Evolutionary conservation across 2,888 invertebrate species (phyloP), one percentile per base, ranked within the genome.

Genomic region (Crossocerus cetratus): DNA sequence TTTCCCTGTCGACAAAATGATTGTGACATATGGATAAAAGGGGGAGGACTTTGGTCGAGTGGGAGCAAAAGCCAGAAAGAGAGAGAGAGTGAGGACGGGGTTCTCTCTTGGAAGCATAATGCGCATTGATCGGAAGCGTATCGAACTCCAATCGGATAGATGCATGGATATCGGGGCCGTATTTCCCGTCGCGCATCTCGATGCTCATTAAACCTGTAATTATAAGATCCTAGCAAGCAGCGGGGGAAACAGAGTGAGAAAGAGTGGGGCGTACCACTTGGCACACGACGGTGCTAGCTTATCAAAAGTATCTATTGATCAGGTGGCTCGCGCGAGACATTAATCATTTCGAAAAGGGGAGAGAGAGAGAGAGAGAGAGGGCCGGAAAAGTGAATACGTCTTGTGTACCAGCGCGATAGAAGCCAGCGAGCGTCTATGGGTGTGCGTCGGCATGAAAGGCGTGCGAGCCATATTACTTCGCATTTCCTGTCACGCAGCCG

Each of bases 221-320:
- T 59, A 59, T 59, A 44, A 42, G 44, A 11, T 45, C 45, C 5
- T 13, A 45, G 14, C 20, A 60, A 13, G 13, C 57, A 23, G 14
- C 0, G 4, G 14, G n/a, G 16, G 1, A 32, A 32, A 32, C 8
- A 32, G 32, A 32, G 32, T 32, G 32, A 0, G 8, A 32, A 32
- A 32, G 32, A 32, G 32, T 32, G 32, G 32, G 32, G 32, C 11
- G 32, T 32, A 8, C 23, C 11, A 32, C 5, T 32, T 32, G 64
- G 65, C 49, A 65, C 42, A 68, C 49, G 57, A 49, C 68, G 68
- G 62, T 65, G 68, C 32, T 68, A 68, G 65, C 68, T 64, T 68
- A 65, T 68, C 68, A 68, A 65, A 68, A 68, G 68, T 68, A 65
- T 68, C 68, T 68, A 68, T 68, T 68, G 68, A 68, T 68, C 68